A percentile compares a stretch with the other conserved stretches of the same genome.
These are phyloP conservation scores for Cacoxenus indagator DNA, from an alignment of 2,888 invertebrate species.

Conservation along the genomic window DNA sequence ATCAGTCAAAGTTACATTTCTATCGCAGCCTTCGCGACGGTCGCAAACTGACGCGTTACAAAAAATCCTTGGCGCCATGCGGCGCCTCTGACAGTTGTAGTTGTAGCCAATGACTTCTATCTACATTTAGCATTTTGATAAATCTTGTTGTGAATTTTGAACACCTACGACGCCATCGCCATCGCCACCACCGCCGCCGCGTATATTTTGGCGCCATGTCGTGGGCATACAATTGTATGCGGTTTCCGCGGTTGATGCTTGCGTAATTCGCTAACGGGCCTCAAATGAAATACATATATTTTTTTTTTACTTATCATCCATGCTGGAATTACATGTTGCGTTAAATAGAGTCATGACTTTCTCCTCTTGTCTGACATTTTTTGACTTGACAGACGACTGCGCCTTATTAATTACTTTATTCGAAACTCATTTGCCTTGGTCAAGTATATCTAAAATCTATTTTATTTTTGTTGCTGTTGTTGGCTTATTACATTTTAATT, in stretches of 20 bases:
- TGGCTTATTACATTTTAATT: constrained; percentile 64
- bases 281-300: not conserved
- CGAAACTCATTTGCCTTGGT: constrained; percentile 27
- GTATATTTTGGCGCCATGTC: not conserved
- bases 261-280: constrained; percentile 7
- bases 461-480: constrained; percentile 13
- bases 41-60: constrained; percentile 37
- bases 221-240: no score
- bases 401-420: constrained; percentile 60
- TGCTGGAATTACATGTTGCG: not conserved
- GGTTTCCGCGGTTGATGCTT: constrained; percentile 1
- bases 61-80: constrained; percentile 48
- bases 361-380: constrained; percentile 24
- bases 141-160: not conserved
- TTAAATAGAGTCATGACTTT: constrained; percentile 10
- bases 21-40: constrained; percentile 11
- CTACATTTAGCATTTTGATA: constrained; percentile 9
- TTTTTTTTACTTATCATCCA: constrained; percentile 3
- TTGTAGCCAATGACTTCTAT: not conserved
- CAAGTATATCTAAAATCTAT: not conserved
- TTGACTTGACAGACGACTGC: constrained; percentile 7
- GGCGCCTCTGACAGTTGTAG: constrained; percentile 19
- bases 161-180: constrained; percentile 5
- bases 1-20: not conserved
- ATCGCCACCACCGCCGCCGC: no score